phyloP scores from a whole-genome alignment of 2,113 vertebrate genomes.

The Pachycephala philippinensis region DNA sequence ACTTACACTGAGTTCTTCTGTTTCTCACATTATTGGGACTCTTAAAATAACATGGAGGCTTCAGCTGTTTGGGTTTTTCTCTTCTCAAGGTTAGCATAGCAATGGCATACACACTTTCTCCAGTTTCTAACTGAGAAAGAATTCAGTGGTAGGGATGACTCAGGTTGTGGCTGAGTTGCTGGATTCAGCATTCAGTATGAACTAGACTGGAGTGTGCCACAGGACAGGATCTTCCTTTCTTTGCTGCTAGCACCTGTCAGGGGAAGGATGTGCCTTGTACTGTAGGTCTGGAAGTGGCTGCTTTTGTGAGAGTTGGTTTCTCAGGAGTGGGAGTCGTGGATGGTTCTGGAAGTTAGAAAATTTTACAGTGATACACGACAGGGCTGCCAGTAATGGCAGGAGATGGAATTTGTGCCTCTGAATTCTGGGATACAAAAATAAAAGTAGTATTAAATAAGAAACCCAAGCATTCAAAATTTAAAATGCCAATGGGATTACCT shows the following conservation, averaged over 20 bases:
- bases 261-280: background rate
- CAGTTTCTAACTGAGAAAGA: background rate
- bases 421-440: background rate
- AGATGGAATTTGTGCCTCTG: background rate
- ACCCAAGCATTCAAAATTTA: background rate
- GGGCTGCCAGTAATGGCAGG: background rate
- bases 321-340: background rate
- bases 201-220: background rate
- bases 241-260: background rate
- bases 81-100: background rate
- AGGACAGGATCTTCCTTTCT: background rate
- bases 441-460: background rate
- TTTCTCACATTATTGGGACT: background rate
- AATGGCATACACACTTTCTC: background rate
- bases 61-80: background rate
- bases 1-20: background rate
- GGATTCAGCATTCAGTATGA: too few species aligned
- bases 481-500: background rate
- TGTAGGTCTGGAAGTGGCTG: background rate
- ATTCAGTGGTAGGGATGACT: accelerated
- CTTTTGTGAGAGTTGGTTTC: background rate
- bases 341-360: background rate
- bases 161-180: background rate
- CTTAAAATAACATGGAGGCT: background rate
- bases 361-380: background rate